Evolutionary conservation across 37 sponge, comb jelly and placozoan genomes (phyloP).

Genomic region (Aphrocallistes beatrix): DNA sequence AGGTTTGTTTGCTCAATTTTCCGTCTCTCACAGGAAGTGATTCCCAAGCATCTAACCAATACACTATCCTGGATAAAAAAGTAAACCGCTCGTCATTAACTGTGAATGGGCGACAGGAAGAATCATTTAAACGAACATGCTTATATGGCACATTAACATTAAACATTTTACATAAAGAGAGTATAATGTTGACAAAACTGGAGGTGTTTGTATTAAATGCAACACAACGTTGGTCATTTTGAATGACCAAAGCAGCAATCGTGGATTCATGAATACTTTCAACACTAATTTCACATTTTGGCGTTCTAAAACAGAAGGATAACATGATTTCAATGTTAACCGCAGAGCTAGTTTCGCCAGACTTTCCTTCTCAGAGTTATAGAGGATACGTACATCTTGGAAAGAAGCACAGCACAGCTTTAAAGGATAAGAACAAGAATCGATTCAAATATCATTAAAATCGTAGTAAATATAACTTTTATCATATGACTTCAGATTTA

Average conservation of each 20-base stretch:
- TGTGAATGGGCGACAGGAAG: neutral
- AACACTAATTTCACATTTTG: neutral
- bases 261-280: conserved; percentile 13
- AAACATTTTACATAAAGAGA: neutral
- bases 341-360: neutral
- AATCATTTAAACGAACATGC: conserved; percentile 1
- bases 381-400: too few species aligned
- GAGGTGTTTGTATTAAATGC: neutral
- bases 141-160: conserved; percentile 2
- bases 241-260: neutral
- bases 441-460: too few species aligned
- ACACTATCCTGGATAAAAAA: neutral
- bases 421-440: too few species aligned
- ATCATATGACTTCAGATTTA: too few species aligned
- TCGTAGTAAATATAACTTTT: too few species aligned
- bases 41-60: conserved; percentile 19
- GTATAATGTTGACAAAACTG: neutral
- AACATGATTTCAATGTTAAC: conserved; percentile 3
- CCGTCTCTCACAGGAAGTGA: neutral
- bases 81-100: neutral
- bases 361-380: too few species aligned
- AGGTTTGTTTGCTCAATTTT: neutral
- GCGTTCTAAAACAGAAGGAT: neutral
- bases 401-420: too few species aligned
- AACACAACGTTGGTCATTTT: conserved; percentile 5